Base-by-base conservation (phyloP, 1,140 invertebrate species). In the Drosophila melanica region DNA sequence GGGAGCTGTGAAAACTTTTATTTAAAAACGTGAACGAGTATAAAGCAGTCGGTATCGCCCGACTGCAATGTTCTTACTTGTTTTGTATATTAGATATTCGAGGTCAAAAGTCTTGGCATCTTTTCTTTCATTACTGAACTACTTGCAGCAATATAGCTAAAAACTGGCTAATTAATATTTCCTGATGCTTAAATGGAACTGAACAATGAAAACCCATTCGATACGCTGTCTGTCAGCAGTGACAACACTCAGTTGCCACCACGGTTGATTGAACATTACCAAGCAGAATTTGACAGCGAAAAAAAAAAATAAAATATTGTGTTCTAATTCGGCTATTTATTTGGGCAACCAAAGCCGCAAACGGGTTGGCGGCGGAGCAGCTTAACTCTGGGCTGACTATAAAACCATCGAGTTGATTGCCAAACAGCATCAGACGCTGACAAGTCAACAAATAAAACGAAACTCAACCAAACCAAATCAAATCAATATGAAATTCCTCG, bases 401-500 rank as follows among this genome's bases (percentile, higher is more conserved):
- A 48, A 71, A 64, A 48, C 12, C 30, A 18, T 7, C 14, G 10
- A 16, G 55, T n/a, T 50, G 35, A 18, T 48, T 48, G 68, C 18
- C 63, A 57, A 30, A 39, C 27, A 51, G 20, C 53, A 58, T 51
- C 54, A 58, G 54, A 45, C 42, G 14, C 41, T 33, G 23, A 44
- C 55, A 33, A 58, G 55, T 54, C 39, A 59, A 35, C 69, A 72
- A 66, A 48, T 35, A 33, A 47, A 33, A 39, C 23, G 12, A 35
- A 41, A 54, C 16, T 10, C 20, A 48, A 63, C 42, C 23, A 41
- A 44, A 35, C 10, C 39, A 14, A 59, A 58, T 35, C 33, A 51
- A 53, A 45, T 50, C 63, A 67, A 67, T 59, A 72, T 72, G 69
- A 72, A 72, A 72, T 59, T 59, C 45, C 37, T 59, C 51, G 54